Evolutionary conservation across 1,140 invertebrate species (phyloP), one percentile per base, ranked within the genome.

Genomic region (Macrotrachela quadricornifera): DNA sequence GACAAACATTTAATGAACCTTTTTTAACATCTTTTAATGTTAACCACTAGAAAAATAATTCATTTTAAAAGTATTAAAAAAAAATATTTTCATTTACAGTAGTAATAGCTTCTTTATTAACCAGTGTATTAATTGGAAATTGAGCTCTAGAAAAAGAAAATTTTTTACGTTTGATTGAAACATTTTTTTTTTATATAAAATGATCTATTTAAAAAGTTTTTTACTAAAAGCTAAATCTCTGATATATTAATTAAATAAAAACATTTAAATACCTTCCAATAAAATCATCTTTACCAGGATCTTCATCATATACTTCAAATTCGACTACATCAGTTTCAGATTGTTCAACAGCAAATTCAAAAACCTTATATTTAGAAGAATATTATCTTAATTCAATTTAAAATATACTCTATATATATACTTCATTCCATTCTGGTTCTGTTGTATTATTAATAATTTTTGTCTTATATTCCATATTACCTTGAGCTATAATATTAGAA

Each of bases 11-110:
- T 1, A 94, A 75, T 73, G 83, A 79, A 39, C 90, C 90, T 63
- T 85, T 83, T 69, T 87, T 88, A 6, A 84, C 85, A 71, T 88
- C 80, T 67, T 92, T 85, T 56, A 95, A 72, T 0, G 83, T 82
- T 49, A 90, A 74, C 86, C 87, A 92, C 83, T 90, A 61, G 6
- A 69, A 72, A 59, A 58, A 59, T 16, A 18, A 14, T 40, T 46
- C 13, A n/a, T 46, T 41, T 43, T 41, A 36, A 57, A 37, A 45
- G 12, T 13, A 55, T 44, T 13, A 4, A 8, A n/a, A n/a, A n/a
- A n/a, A n/a, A n/a, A 42, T 49, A 43, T 13, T 13, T 14, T 30
- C 2, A 56, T 60, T 58, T 56, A 63, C 59, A 49, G 56, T 49
- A 46, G 61, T 61, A 6, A 61, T 41, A 8, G 48, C 54, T 44